Evolutionary conservation across 35 echinoderm and acorn worm genomes (phyloP).

Genomic region (Apostichopus parvimensis): DNA sequence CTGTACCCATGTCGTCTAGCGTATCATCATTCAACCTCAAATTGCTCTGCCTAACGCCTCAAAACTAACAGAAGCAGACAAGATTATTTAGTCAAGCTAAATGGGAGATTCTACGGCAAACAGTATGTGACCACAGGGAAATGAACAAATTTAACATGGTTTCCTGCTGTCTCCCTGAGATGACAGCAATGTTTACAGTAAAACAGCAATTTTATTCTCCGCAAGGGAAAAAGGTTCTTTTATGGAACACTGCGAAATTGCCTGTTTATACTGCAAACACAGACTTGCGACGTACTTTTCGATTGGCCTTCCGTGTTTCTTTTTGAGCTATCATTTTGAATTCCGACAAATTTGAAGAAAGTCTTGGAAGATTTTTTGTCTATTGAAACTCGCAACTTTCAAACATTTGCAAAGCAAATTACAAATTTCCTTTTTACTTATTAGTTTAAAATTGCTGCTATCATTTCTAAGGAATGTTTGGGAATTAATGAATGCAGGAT

Average conservation of each 20-base stretch:
- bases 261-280: not conserved
- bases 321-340: not conserved
- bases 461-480: too few species aligned
- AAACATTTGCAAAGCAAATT: too few species aligned
- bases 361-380: too few species aligned
- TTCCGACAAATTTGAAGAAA: too few species aligned
- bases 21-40: too few species aligned
- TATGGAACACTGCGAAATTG: not conserved
- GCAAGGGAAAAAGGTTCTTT: not conserved
- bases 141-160: slow-evolving; percentile 38
- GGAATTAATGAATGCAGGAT: too few species aligned
- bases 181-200: slow-evolving; percentile 15
- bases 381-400: too few species aligned
- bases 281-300: not conserved
- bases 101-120: not conserved
- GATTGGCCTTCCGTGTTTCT: not conserved
- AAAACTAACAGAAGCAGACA: slow-evolving; percentile 13
- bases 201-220: slow-evolving; percentile 6
- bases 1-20: too few species aligned
- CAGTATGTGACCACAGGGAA: slow-evolving; percentile 8
- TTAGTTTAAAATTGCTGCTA: too few species aligned
- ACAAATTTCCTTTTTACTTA: too few species aligned
- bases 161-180: slow-evolving; percentile 1
- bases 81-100: not conserved
- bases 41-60: not conserved